A percentile compares a stretch with the other conserved stretches of the same genome.
These are phyloP conservation scores for Varanus salvator DNA, from an alignment of 2,113 vertebrate genomes.

Conservation along the genomic window DNA sequence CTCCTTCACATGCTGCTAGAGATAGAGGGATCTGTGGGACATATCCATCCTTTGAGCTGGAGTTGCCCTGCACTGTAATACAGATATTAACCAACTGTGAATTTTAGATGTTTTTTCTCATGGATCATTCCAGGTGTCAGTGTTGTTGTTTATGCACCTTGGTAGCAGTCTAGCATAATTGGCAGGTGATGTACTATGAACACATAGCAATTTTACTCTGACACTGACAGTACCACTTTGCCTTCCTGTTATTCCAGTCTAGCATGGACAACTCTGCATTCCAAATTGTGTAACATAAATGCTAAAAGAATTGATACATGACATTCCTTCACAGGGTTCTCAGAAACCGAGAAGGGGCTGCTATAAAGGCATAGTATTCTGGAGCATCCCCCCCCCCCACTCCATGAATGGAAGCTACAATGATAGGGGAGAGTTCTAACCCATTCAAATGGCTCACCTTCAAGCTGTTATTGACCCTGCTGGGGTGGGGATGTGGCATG, in stretches of 20 bases:
- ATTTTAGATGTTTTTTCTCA: too few relatives aligned
- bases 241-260: conserved; percentile 5
- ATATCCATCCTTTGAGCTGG: too few relatives aligned
- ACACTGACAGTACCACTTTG: neutral
- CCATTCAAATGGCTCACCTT: neutral
- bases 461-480: too few relatives aligned
- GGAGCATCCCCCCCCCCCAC: too few relatives aligned
- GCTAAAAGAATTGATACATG: neutral
- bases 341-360: neutral
- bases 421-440: neutral
- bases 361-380: neutral
- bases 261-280: neutral
- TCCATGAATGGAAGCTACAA: neutral
- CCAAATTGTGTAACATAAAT: neutral
- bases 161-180: neutral
- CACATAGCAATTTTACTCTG: conserved; percentile 13
- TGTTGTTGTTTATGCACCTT: neutral
- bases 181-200: neutral
- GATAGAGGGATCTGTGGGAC: too few relatives aligned
- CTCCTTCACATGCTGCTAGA: too few relatives aligned
- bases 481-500: too few relatives aligned
- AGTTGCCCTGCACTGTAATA: too few relatives aligned
- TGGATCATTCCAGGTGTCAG: too few relatives aligned
- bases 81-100: too few relatives aligned
- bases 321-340: neutral